Base-by-base conservation (phyloP, 2,797 vertebrate genomes). In the Melanogrammus aeglefinus region DNA sequence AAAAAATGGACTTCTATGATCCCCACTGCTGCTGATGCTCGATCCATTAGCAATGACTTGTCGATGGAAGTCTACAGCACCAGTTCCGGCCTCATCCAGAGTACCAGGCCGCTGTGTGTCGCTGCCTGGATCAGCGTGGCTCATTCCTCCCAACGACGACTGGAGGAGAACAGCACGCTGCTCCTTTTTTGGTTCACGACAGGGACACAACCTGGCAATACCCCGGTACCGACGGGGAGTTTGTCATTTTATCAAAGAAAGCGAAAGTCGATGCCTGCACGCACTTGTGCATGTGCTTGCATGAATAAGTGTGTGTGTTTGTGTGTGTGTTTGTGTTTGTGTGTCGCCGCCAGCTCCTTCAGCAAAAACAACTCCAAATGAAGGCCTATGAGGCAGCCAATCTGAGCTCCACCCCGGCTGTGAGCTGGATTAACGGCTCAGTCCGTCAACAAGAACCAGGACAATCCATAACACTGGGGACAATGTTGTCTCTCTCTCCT, bases 81-180 rank as follows among this genome's bases (percentile, higher is more conserved):
- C 2, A n/a, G 18, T n/a, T n/a, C 8, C 51, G n/a, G 51, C 51
- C 51, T 18, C 51, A 18, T 18, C 51, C 51, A 7, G 51, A 57
- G 51, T n/a, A 57, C 51, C 21, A 18, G n/a, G 51, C 51, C 21
- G 51, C 51, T n/a, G 21, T n/a, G 51, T 57, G 4, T 18, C 16
- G 44, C 44, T 51, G 51, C 51, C 51, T 57, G 51, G 21, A 57
- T 57, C 51, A 6, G 51, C 21, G 51, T 57, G 1, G 51, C 51
- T n/a, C 51, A 5, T 57, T n/a, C 51, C 74, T 78, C 29, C 81
- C 79, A 87, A 80, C 80, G 84, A 31, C 69, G 10, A 80, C 85
- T 84, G 84, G 82, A 80, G 74, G 80, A 75, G 77, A 90, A 88
- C 89, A 92, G 90, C 90, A 92, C 90, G 82, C 90, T 83, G 79